Base-by-base conservation (phyloP, 2,113 vertebrate genomes). In the Benitochromis conjunctus region DNA sequence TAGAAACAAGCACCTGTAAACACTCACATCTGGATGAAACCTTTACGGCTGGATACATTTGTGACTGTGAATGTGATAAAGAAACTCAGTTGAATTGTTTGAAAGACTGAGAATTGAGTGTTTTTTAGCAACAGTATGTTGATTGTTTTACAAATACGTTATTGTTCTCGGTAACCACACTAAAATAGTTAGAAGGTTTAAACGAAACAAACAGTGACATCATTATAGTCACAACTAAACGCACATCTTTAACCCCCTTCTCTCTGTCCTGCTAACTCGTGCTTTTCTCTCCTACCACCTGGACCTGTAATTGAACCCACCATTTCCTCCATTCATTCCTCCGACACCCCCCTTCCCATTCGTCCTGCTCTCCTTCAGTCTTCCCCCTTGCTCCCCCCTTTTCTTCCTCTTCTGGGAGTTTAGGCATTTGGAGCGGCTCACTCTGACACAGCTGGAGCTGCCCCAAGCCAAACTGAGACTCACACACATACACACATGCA, bases 401-500 rank as follows among this genome's bases (percentile, higher is more conserved):
- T 93, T 92, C 90, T 94, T 89, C 92, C 94, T 95, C 95, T 93
- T 87, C 90, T 95, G 96, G 96, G 96, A 96, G 93, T 96, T 95
- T 82, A 96, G 94, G 95, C 96, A 96, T 96, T 96, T 96, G 96
- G 96, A 95, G 91, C 94, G 80, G 94, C 94, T 96, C 96, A 96
- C 94, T 94, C 94, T 96, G 96, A 96, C 96, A 96, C 95, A 96
- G 96, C 96, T 97, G 96, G 96, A 97, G 93, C 92, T 90, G 91
- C 91, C 93, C 96, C 96, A 96, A 97, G 94, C 95, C 95, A 96
- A 96, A 95, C 95, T 89, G 74, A 93, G 84, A 92, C 64, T 80
- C 89, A 84, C 86, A 92, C 84, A 88, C 84, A 62, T 71, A 79
- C 89, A 85, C 80, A 66, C 88, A 83, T 53, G 24, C 87, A 79